A percentile compares a stretch with the other conserved stretches of the same genome.
These are phyloP conservation scores for Drosophila falleni DNA, from an alignment of 2,888 invertebrate genomes.

Conservation along the genomic window DNA sequence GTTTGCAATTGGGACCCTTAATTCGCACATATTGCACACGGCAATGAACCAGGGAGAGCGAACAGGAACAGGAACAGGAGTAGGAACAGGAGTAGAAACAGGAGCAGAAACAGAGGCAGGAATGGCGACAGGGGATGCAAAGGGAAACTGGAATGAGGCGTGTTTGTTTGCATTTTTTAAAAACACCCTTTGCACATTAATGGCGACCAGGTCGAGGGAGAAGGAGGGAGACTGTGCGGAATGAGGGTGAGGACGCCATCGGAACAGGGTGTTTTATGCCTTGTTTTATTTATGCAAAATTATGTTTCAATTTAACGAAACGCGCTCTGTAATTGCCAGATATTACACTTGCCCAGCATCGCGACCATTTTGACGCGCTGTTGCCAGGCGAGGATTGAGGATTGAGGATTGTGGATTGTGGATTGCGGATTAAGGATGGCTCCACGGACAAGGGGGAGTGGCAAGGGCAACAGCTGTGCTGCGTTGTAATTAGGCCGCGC, in stretches of 20 bases:
- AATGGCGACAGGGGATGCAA: slow-evolving; percentile 1
- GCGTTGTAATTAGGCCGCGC: slow-evolving; percentile 72
- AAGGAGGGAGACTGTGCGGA: neutral
- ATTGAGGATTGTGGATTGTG: slow-evolving; percentile 33
- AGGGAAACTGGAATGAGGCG: slow-evolving; percentile 27
- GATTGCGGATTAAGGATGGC: slow-evolving; percentile 1
- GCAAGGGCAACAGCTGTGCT: slow-evolving; percentile 75
- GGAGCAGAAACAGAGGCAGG: neutral
- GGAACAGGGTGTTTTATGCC: slow-evolving; percentile 81
- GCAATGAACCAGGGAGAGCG: slow-evolving; percentile 14
- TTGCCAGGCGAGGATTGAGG: slow-evolving; percentile 36
- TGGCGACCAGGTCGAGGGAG: slow-evolving; percentile 35
- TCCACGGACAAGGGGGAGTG: neutral
- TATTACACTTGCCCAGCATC: slow-evolving; percentile 53
- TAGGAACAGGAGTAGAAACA: neutral
- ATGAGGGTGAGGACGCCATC: slow-evolving; percentile 27
- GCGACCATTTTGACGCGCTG: slow-evolving; percentile 62
- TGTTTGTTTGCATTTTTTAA: slow-evolving; percentile 67
- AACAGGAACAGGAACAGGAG: neutral
- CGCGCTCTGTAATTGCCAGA: slow-evolving; percentile 74
- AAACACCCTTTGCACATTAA: slow-evolving; percentile 75
- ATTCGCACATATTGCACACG: slow-evolving; percentile 60
- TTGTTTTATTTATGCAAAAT: slow-evolving; percentile 83
- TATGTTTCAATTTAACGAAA: slow-evolving; percentile 84
- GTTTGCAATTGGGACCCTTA: slow-evolving; percentile 62